phyloP scores from a whole-genome alignment of 2,113 vertebrate species.

The Dromaius novaehollandiae region DNA sequence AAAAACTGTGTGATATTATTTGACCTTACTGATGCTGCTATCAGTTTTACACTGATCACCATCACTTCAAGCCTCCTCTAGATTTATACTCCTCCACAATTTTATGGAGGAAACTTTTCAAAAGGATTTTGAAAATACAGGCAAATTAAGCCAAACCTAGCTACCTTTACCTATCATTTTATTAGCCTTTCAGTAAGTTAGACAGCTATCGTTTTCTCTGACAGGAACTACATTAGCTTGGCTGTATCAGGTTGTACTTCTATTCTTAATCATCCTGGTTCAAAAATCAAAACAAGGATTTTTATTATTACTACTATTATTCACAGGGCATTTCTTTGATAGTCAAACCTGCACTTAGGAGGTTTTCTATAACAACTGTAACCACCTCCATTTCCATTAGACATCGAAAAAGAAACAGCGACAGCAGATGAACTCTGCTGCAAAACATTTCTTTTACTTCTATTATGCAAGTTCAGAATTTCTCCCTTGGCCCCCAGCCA shows the following conservation, averaged over 20 bases:
- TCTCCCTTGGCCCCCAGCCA: background rate
- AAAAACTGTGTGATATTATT: fast-evolving
- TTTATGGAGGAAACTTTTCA: background rate
- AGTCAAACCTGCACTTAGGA: background rate
- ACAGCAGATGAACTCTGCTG: background rate
- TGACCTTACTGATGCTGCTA: background rate
- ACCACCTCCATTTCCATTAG: background rate
- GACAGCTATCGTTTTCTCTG: background rate
- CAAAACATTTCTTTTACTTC: background rate
- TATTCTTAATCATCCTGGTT: background rate
- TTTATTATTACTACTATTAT: background rate
- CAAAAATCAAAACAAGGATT: background rate
- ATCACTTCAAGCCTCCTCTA: background rate
- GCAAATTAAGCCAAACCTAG: background rate
- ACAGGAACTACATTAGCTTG: background rate
- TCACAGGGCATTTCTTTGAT: background rate
- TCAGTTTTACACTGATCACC: background rate
- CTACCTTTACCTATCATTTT: background rate
- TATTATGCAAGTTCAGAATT: background rate
- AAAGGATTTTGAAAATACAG: background rate
- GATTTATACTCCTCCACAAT: background rate
- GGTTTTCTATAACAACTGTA: background rate
- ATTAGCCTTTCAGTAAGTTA: background rate
- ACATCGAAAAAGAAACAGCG: background rate
- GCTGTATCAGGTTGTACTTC: background rate